phyloP scores from a whole-genome alignment of 2,888 invertebrate genomes.

The Ceratothoa steindachneri region DNA sequence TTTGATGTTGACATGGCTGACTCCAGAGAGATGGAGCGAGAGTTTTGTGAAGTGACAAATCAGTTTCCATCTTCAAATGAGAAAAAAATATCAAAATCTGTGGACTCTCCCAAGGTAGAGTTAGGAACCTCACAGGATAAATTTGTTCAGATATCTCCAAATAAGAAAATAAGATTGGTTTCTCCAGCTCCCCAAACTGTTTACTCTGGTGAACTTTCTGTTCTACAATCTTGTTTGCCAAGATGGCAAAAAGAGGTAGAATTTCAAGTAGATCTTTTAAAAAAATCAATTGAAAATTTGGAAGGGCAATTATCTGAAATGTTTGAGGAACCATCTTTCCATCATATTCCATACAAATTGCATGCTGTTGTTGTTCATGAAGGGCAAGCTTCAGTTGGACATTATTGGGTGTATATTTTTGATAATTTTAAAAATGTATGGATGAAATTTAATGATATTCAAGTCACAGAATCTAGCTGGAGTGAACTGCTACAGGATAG shows the following conservation, averaged over 20 bases:
- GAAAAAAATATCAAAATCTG: too few relatives aligned
- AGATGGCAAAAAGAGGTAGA: conserved; percentile 55
- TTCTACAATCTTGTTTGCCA: conserved; percentile 52
- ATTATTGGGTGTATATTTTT: conserved; percentile 57
- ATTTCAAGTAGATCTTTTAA: conserved; percentile 51
- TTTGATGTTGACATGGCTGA: conserved; percentile 40
- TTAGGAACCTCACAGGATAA: background rate
- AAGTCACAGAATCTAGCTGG: conserved; percentile 55
- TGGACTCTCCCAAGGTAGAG: background rate
- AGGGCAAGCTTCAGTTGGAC: conserved; percentile 56
- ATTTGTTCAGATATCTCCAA: background rate
- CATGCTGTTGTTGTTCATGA: conserved; percentile 57
- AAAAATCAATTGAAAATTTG: conserved; percentile 33
- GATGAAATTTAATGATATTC: conserved; percentile 54
- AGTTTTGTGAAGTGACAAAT: background rate
- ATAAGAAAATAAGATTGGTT: background rate
- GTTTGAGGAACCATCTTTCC: conserved; percentile 45
- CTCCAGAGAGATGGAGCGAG: background rate
- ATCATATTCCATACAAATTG: conserved; percentile 51
- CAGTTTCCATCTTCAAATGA: too few relatives aligned
- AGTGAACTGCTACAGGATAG: conserved; percentile 55
- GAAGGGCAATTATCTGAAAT: conserved; percentile 36
- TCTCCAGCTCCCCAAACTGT: conserved; percentile 35
- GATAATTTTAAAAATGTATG: conserved; percentile 49
- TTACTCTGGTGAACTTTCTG: conserved; percentile 23